These are phyloP conservation scores for Antigone vipio DNA, from an alignment of 2,113 vertebrate genomes.

Conservation along the genomic window DNA sequence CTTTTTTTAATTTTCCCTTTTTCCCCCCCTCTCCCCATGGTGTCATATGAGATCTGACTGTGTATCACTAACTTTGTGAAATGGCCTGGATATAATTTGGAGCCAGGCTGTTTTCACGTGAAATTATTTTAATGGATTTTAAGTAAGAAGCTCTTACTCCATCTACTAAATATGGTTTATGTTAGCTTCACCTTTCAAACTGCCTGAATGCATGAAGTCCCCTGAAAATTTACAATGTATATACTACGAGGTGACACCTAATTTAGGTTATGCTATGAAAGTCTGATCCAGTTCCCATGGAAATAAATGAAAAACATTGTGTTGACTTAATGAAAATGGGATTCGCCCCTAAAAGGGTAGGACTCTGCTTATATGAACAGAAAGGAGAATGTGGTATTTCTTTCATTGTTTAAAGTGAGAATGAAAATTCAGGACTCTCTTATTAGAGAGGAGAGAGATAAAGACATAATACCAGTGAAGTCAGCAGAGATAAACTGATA, in stretches of 20 bases:
- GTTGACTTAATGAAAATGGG: not conserved
- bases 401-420: not conserved
- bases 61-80: not conserved
- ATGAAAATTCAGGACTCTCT: not conserved
- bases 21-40: not conserved
- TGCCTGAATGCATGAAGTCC: not conserved
- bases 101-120: not conserved
- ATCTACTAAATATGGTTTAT: not conserved
- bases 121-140: not conserved
- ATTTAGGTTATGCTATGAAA: not conserved
- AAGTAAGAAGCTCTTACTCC: not conserved
- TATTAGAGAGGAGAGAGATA: not conserved
- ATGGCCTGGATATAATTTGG: not conserved
- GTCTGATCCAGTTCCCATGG: not conserved
- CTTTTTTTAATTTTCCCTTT: not conserved
- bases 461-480: not conserved
- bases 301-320: not conserved
- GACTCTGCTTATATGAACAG: not conserved
- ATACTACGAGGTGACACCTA: not conserved
- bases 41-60: not conserved
- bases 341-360: not conserved
- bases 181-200: not conserved
- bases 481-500: slow-evolving; percentile 7
- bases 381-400: not conserved
- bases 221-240: not conserved